Evolutionary conservation across 2,888 invertebrate species (phyloP), one percentile per base, ranked within the genome.

Genomic region (Bibio marci): DNA sequence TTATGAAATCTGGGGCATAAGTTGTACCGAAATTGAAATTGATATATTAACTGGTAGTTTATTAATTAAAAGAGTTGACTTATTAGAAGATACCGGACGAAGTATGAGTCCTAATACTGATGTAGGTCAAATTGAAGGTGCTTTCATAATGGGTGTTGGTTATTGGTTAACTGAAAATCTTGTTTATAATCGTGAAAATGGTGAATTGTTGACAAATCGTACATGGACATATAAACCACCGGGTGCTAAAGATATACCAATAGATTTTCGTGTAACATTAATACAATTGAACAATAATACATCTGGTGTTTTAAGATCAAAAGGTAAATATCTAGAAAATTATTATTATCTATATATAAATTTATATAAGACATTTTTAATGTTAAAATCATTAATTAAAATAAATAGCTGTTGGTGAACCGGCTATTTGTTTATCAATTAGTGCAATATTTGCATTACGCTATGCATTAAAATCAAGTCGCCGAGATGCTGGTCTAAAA

Each of bases 211-310:
- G 2, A 80, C 80, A 1, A 66, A 74, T 49, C 64, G 76, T 18
- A 80, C 82, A 1, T 85, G 83, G 82, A 71, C 65, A 13, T 80
- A 80, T 55, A 76, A 76, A 52, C 70, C 73, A 4, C 78, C 78
- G 0, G 76, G 77, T 1, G 69, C 70, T 1, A 73, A 71, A 47
- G 80, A 80, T 50, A 76, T 80, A 44, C 80, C 80, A 0, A 62
- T 66, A 0, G 76, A 80, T 58, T 73, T 80, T 46, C 62, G 76
- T 31, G 57, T 80, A 3, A 64, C 63, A 27, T 72, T 80, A 47
- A 63, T 66, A 13, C 64, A 69, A 43, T 74, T 77, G 49, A 62
- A 71, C 14, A 59, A 66, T 0, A 79, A 78, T 56, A 62, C 67
- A 1, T 50, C 64, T 1, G 77, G 78, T 17, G 70, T 79, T 13